Evolutionary conservation across 2,113 vertebrate genomes (phyloP).

Genomic region (Rhinoderma darwinii): DNA sequence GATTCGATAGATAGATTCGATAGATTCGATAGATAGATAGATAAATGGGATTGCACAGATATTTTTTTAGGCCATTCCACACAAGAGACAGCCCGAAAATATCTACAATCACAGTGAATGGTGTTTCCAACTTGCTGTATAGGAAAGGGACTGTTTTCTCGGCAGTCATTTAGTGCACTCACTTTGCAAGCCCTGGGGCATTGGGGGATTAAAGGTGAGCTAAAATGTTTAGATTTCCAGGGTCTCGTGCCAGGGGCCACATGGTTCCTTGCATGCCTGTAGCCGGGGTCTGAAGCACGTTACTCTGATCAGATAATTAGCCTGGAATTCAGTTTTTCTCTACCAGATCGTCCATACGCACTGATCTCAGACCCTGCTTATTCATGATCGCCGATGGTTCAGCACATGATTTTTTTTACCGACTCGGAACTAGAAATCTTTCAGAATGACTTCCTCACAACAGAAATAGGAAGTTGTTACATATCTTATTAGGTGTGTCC

Average conservation of each 20-base stretch:
- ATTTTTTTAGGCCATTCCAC: no score
- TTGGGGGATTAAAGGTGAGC: constrained; percentile 18
- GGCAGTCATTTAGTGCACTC: background rate
- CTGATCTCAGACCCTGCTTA: background rate
- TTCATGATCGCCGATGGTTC: background rate
- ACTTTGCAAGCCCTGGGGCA: background rate
- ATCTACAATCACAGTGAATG: background rate
- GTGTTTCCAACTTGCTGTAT: background rate
- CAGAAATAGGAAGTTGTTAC: constrained; percentile 31
- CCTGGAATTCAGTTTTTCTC: background rate
- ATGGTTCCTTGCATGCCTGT: background rate
- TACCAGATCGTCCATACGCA: background rate
- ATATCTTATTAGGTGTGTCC: constrained; percentile 13
- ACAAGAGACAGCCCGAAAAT: background rate
- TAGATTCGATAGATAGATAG: constrained; percentile 1
- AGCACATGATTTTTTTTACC: background rate
- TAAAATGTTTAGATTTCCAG: constrained; percentile 38
- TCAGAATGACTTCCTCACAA: constrained; percentile 1
- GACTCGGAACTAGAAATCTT: background rate
- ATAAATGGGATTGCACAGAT: background rate
- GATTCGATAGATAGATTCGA: background rate
- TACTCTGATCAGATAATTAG: constrained; percentile 3
- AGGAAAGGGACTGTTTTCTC: background rate
- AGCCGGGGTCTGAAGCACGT: background rate
- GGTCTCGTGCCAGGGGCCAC: background rate